These are phyloP conservation scores for Notolepis coatsorum DNA, from an alignment of 2,797 vertebrate genomes.

Conservation along the genomic window DNA sequence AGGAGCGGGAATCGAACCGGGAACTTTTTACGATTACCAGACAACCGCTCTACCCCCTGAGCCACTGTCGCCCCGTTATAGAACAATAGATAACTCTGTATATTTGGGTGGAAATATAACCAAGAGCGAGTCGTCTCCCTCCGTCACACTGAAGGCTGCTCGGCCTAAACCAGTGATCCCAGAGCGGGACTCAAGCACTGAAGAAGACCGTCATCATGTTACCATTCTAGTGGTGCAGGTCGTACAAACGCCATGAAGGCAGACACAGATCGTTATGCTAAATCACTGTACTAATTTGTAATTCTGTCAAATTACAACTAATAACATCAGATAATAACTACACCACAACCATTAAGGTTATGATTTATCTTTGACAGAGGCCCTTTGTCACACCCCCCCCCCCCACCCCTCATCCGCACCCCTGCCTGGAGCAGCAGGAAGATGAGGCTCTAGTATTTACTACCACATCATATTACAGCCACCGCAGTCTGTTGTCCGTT, in stretches of 20 bases:
- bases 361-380: constrained; percentile 36
- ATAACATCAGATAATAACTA: constrained; percentile 14
- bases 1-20: too few species aligned
- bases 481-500: constrained; percentile 59
- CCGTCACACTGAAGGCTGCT: background rate
- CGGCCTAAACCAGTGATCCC: constrained; percentile 2
- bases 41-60: too few species aligned
- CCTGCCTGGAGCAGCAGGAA: constrained; percentile 12
- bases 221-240: background rate
- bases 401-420: constrained; percentile 1
- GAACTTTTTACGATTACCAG: too few species aligned
- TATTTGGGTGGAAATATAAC: too few species aligned
- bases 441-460: constrained; percentile 46
- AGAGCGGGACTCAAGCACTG: background rate
- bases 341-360: constrained; percentile 28
- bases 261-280: background rate
- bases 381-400: constrained; percentile 33
- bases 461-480: constrained; percentile 52
- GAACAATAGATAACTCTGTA: too few species aligned
- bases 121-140: too few species aligned
- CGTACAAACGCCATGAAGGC: background rate
- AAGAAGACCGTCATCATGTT: background rate
- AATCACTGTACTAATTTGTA: too few species aligned
- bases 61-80: too few species aligned
- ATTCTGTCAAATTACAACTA: constrained; percentile 1